These are phyloP conservation scores for Cladorhizidae sp. DNA, from an alignment of 37 sponge, comb jelly and placozoan genomes.

Conservation along the genomic window DNA sequence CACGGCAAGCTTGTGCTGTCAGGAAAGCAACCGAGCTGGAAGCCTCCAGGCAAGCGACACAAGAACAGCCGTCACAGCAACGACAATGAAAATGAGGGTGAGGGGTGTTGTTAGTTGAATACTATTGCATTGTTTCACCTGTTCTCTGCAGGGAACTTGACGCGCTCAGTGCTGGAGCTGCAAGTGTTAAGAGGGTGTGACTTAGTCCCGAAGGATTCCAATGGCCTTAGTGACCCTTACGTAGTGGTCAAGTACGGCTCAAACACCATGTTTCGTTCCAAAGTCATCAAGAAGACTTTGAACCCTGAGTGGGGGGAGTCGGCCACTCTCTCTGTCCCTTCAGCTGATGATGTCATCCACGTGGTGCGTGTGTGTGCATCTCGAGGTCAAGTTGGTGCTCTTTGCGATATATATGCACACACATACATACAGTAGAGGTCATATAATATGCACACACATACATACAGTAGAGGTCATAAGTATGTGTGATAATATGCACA, in stretches of 20 bases:
- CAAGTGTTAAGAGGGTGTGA: slow-evolving; percentile 30
- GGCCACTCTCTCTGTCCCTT: slow-evolving; percentile 39
- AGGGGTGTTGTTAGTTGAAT: not conserved
- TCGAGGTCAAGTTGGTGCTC: not conserved
- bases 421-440: too few relatives aligned
- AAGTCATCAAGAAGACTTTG: slow-evolving; percentile 31
- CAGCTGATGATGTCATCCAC: slow-evolving; percentile 29
- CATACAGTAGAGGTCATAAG: too few relatives aligned
- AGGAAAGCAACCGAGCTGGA: too few relatives aligned
- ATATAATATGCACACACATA: too few relatives aligned
- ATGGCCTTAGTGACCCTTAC: slow-evolving; percentile 69
- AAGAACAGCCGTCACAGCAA: slow-evolving; percentile 11
- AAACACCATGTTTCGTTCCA: slow-evolving; percentile 19
- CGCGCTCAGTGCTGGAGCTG: slow-evolving; percentile 27
- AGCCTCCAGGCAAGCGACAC: too few relatives aligned
- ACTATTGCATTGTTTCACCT: too few relatives aligned
- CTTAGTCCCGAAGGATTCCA: slow-evolving; percentile 39
- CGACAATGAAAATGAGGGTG: not conserved
- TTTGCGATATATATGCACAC: too few relatives aligned
- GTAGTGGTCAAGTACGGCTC: slow-evolving; percentile 45
- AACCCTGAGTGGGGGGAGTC: slow-evolving; percentile 59
- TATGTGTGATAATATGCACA: too few relatives aligned
- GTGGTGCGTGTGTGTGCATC: slow-evolving; percentile 18
- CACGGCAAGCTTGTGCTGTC: too few relatives aligned
- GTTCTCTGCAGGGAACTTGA: too few relatives aligned